Percentiles rank a stretch among this genome's conserved stretches.
These are phyloP conservation scores for Strongylocentrotus purpuratus DNA, from an alignment of 35 echinoderm and acorn worm species.

Conservation along the genomic window DNA sequence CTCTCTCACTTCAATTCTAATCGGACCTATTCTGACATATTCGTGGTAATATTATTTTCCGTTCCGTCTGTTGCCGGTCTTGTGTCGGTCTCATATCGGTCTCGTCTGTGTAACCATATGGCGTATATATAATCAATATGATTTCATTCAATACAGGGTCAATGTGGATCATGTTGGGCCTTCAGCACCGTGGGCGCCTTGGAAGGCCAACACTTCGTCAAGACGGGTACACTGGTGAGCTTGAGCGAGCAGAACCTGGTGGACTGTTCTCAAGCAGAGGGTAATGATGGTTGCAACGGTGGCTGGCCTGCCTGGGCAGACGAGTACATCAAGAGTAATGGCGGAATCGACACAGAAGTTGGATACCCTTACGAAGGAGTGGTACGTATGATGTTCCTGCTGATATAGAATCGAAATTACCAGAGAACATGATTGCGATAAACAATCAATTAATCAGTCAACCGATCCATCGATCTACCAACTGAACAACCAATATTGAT, in stretches of 20 bases:
- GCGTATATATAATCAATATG: background rate
- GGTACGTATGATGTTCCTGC: conserved; percentile 34
- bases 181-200: conserved; percentile 75
- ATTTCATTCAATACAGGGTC: conserved; percentile 31
- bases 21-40: no score
- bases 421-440: no score
- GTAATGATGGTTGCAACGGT: conserved; percentile 71
- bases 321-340: conserved; percentile 70
- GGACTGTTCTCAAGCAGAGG: conserved; percentile 66
- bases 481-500: no score
- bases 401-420: no score
- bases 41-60: no score
- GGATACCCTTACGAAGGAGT: conserved; percentile 70
- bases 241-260: conserved; percentile 88
- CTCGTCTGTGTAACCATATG: no score
- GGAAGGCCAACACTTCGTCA: conserved; percentile 67
- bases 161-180: conserved; percentile 75
- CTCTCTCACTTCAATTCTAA: no score
- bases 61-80: no score
- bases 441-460: no score
- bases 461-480: no score
- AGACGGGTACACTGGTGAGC: conserved; percentile 72
- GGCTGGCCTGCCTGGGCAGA: conserved; percentile 70
- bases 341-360: conserved; percentile 74
- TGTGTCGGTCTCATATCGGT: no score